Percentiles rank a stretch among this genome's conserved stretches.
Conservation (phyloP, 1,140 invertebrate species). For the Macrobrachium rosenbergii region DNA sequence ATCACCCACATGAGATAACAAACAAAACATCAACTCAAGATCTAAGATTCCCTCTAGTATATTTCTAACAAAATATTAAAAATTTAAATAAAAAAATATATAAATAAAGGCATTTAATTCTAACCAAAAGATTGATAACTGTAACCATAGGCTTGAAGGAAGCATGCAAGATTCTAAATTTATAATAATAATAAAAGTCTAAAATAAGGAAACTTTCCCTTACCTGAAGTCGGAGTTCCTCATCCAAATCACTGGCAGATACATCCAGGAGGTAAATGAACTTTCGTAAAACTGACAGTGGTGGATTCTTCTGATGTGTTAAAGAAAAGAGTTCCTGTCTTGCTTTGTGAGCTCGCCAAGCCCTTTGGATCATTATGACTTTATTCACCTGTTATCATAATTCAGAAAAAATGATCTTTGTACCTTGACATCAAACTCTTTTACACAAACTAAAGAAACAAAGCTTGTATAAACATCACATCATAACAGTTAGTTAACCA, state of each 20-base stretch:
- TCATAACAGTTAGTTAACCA: too few species aligned
- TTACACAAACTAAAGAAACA: too few species aligned
- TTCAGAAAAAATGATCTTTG: not conserved
- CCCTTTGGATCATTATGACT: conserved; percentile 78
- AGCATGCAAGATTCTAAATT: not conserved
- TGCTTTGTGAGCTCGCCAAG: conserved; percentile 76
- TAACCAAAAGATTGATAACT: too few species aligned
- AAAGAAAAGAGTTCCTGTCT: conserved; percentile 76
- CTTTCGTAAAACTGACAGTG: conserved; percentile 80
- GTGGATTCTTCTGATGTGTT: conserved; percentile 77
- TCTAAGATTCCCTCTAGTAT: too few species aligned
- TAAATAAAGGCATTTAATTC: too few species aligned
- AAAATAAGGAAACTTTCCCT: conserved; percentile 12
- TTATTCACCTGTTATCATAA: conserved; percentile 68
- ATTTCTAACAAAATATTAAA: too few species aligned
- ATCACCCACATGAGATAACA: too few species aligned
- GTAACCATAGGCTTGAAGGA: not conserved
- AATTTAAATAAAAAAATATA: too few species aligned
- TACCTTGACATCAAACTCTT: not conserved
- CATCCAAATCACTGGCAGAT: conserved; percentile 74
- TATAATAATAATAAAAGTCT: not conserved
- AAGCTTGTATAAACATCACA: too few species aligned
- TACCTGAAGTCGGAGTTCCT: conserved; percentile 78
- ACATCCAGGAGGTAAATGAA: conserved; percentile 82
- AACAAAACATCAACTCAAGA: too few species aligned